Percentiles rank a stretch among this genome's conserved stretches.
phyloP scores from a whole-genome alignment of 2,888 invertebrate genomes.

The Spatulosminthurus flaviceps region DNA sequence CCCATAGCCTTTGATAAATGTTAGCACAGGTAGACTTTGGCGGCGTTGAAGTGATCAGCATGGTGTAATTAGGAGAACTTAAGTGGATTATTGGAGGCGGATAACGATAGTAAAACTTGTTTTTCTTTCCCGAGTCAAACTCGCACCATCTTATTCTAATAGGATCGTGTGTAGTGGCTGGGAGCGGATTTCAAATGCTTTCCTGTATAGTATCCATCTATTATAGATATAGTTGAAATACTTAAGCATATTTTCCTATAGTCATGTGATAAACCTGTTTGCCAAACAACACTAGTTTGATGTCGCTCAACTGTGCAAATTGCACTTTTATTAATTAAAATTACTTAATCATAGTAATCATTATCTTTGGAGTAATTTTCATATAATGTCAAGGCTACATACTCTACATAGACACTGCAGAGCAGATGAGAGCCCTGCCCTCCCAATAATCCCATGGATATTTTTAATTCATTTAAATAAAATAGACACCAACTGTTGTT shows the following conservation, averaged over 20 bases:
- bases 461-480: no score
- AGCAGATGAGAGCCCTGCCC: not conserved
- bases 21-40: conserved; percentile 42
- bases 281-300: conserved; percentile 39
- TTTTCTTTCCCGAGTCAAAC: conserved; percentile 26
- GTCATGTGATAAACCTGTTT: conserved; percentile 42
- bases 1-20: conserved; percentile 45
- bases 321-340: conserved; percentile 45
- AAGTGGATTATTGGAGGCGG: conserved; percentile 43
- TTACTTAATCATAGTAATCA: conserved; percentile 35
- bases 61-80: conserved; percentile 41
- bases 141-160: conserved; percentile 39
- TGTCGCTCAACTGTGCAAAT: conserved; percentile 38
- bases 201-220: no score
- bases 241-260: no score
- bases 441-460: not conserved
- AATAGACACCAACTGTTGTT: no score
- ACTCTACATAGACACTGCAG: no score
- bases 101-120: conserved; percentile 42
- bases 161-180: conserved; percentile 29
- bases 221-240: no score
- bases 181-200: conserved; percentile 31
- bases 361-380: not conserved
- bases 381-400: conserved; percentile 18
- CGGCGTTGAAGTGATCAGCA: conserved; percentile 46